A percentile compares a stretch with the other conserved stretches of the same genome.
Evolutionary conservation across 1,140 invertebrate species (phyloP).

Genomic region (Platorchestia sp.): DNA sequence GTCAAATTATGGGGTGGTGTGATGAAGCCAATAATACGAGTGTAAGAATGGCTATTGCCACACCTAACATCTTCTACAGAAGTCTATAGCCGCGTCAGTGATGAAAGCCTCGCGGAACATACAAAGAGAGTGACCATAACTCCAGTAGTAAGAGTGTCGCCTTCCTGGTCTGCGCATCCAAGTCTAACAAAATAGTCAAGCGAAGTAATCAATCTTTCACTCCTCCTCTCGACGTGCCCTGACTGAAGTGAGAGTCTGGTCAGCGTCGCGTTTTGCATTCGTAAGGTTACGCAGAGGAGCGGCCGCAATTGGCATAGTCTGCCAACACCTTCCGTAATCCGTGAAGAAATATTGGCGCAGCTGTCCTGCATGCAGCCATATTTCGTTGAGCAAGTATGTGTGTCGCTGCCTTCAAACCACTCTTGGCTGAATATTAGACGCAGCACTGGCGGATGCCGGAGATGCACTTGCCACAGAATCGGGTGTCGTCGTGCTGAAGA

Average conservation of each 20-base stretch:
- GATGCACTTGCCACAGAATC: background rate
- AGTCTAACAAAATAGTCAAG: background rate
- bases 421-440: background rate
- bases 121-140: background rate
- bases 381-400: background rate
- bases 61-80: too few species aligned
- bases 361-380: background rate
- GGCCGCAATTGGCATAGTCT: background rate
- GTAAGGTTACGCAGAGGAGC: background rate
- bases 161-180: background rate
- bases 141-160: background rate
- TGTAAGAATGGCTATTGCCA: too few species aligned
- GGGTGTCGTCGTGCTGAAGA: background rate
- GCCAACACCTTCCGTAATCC: background rate
- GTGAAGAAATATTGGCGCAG: background rate
- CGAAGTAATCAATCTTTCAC: background rate
- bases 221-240: background rate
- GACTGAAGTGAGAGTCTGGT: background rate
- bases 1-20: background rate
- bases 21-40: background rate
- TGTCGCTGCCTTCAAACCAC: background rate
- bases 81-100: background rate
- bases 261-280: background rate
- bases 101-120: background rate
- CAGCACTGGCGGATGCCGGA: background rate